Base-by-base conservation (phyloP, 2,113 vertebrate genomes). In the Parotia lawesii region DNA sequence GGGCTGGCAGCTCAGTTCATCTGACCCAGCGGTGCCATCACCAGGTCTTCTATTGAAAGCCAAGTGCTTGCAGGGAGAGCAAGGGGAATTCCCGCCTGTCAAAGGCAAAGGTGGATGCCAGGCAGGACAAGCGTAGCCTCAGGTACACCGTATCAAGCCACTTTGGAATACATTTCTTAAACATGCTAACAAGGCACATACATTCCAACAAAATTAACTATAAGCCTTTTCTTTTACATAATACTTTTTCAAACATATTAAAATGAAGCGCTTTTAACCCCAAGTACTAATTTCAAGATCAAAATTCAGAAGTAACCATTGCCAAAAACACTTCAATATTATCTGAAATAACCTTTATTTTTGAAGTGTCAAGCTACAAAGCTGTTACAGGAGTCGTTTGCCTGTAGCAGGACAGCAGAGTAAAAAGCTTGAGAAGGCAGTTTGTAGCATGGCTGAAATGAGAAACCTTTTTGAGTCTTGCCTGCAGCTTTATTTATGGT, bases 121-220 rank as follows among this genome's bases (percentile, higher is more conserved):
- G 64, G 0, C 47, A 47, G 31, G 23, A 44, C 11, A 2, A 74
- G 33, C 25, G 0, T 3, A 27, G 24, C 35, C 60, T n/a, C 33
- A 5, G 60, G 35, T 20, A 5, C 33, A 1, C 9, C 4, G 0
- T 4, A 3, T 8, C 22, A 2, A 56, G 9, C 35, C 21, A 0
- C 25, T 56, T 27, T 0, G 13, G 6, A 15, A 16, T 8, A 14
- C 6, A 3, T 21, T 4, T 1, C 12, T 10, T 14, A 9, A n/a
- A 5, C 2, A 1, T 1, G 28, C 28, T 22, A 4, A 33, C 8
- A 3, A 4, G 5, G 17, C 37, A 10, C 21, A 0, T 3, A 3
- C 9, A 2, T 61, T 35, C 9, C 29, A 13, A 15, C 21, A 2
- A 14, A 24, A 35, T 50, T 42, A 27, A 19, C n/a, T 6, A 0